Evolutionary conservation across 2,797 vertebrate species (phyloP).

Genomic region (Todus mexicanus): DNA sequence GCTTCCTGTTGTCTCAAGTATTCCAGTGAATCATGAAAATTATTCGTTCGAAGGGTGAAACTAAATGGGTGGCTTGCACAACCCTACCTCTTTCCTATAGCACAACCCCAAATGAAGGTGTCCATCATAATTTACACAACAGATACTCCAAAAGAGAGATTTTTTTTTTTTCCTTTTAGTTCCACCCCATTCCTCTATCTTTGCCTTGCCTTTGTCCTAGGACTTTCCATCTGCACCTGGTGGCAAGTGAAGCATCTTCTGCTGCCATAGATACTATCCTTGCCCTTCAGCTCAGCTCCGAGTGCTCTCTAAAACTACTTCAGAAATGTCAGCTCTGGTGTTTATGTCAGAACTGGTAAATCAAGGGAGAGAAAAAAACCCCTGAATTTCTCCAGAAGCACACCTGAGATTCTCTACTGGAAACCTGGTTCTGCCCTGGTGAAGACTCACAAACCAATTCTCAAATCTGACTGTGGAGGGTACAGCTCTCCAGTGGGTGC

Average conservation of each 20-base stretch:
- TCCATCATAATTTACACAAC: background rate
- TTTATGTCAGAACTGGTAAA: background rate
- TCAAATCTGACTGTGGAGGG: background rate
- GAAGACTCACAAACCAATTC: background rate
- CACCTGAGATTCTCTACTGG: background rate
- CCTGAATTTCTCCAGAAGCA: background rate
- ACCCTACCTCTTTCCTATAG: background rate
- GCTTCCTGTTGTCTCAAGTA: background rate
- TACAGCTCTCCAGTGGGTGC: accelerated
- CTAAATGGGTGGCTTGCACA: background rate
- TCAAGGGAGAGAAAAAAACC: background rate
- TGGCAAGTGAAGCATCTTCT: background rate
- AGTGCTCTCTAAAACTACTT: background rate
- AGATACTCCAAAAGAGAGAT: background rate
- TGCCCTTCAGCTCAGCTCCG: background rate
- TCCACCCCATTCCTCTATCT: background rate
- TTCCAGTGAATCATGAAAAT: background rate
- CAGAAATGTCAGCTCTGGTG: background rate
- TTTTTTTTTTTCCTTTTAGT: background rate
- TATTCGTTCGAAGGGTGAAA: background rate
- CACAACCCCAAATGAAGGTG: background rate
- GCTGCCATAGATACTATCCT: background rate
- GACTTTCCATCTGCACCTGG: background rate
- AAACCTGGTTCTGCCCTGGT: background rate
- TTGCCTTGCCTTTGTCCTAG: background rate